A percentile compares a stretch with the other conserved stretches of the same genome.
phyloP scores from a whole-genome alignment of 2,888 invertebrate species.

The Pycnomerus fuliginosus region DNA sequence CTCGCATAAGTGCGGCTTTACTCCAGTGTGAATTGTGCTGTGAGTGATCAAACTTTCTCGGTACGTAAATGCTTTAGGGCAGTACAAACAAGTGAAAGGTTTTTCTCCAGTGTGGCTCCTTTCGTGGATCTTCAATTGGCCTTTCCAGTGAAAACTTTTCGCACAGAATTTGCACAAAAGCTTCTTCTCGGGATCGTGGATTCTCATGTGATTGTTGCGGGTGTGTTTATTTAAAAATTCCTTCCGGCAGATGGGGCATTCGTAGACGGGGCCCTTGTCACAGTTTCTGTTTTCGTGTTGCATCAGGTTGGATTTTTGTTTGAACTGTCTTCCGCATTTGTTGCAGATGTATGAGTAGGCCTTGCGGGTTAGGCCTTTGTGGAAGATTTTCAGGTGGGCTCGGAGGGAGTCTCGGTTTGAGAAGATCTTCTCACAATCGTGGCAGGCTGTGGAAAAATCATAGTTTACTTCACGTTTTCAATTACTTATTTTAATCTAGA shows the following conservation, averaged over 20 bases:
- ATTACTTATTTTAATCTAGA: too few species aligned
- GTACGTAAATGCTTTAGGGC: constrained; percentile 51
- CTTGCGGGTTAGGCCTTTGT: constrained; percentile 36
- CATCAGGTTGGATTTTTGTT: constrained; percentile 49
- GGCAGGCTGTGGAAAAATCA: constrained; percentile 48
- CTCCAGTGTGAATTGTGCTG: constrained; percentile 52
- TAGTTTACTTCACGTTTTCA: too few species aligned
- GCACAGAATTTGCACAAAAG: constrained; percentile 46
- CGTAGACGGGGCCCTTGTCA: constrained; percentile 38
- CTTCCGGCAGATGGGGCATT: constrained; percentile 50
- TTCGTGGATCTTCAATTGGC: constrained; percentile 48
- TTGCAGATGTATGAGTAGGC: constrained; percentile 44
- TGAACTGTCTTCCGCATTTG: constrained; percentile 42
- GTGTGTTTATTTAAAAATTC: constrained; percentile 52
- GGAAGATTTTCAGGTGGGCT: constrained; percentile 48
- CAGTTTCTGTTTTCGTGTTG: constrained; percentile 55
- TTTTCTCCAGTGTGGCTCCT: constrained; percentile 55
- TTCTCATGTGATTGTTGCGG: constrained; percentile 52
- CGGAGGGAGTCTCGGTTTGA: constrained; percentile 51
- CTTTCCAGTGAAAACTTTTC: constrained; percentile 47
- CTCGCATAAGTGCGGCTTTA: constrained; percentile 54
- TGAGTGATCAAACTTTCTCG: constrained; percentile 55
- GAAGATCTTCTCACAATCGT: constrained; percentile 53
- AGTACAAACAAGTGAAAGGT: constrained; percentile 54
- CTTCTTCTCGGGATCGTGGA: constrained; percentile 48